phyloP scores from a whole-genome alignment of 1,140 invertebrate genomes.

The Heliconius congener region DNA sequence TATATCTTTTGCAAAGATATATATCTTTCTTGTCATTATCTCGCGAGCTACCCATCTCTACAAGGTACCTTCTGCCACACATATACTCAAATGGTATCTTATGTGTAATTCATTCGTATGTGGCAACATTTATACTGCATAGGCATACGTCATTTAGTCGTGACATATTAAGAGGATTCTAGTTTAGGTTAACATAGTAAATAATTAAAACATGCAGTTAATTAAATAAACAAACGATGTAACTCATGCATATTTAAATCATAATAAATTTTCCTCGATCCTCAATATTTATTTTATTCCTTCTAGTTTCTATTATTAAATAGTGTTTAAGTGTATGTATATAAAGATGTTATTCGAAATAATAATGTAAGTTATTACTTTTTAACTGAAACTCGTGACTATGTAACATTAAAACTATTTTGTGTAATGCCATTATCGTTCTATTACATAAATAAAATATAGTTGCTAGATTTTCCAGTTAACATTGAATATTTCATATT shows the following conservation, averaged over 20 bases:
- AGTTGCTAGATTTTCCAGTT: background rate
- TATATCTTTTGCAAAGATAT: too few relatives aligned
- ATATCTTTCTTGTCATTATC: too few relatives aligned
- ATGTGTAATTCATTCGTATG: background rate
- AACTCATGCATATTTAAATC: conserved; percentile 4
- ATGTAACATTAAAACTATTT: background rate
- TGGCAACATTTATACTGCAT: background rate
- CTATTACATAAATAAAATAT: background rate
- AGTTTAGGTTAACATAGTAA: conserved; percentile 1
- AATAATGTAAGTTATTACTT: conserved; percentile 30
- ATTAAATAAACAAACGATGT: conserved; percentile 26
- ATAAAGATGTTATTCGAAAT: conserved; percentile 35
- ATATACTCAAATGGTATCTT: too few relatives aligned
- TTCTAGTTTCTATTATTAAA: background rate
- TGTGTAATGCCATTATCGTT: background rate
- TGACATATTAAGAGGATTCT: background rate
- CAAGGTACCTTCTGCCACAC: too few relatives aligned
- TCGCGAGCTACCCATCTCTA: too few relatives aligned
- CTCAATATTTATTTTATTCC: conserved; percentile 18
- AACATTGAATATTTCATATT: background rate
- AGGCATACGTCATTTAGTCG: background rate
- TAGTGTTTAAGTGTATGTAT: conserved; percentile 21
- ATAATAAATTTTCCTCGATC: conserved; percentile 2
- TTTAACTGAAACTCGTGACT: background rate
- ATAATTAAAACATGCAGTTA: conserved; percentile 11